phyloP scores from a whole-genome alignment of 1,140 invertebrate species.

The Calliopsis andreniformis region DNA sequence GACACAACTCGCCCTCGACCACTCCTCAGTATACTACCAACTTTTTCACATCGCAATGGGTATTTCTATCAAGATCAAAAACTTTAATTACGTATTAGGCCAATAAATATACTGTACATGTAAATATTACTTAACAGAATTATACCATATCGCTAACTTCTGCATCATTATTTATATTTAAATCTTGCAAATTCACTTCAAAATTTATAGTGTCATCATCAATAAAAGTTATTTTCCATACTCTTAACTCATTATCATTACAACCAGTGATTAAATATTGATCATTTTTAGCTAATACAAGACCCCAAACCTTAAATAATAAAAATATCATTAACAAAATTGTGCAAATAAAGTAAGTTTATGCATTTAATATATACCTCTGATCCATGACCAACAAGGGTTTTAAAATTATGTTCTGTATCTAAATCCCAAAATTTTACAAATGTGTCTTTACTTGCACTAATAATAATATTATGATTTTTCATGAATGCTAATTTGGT shows the following conservation, averaged over 20 bases:
- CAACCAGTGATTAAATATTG: slow-evolving; percentile 93
- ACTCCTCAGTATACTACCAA: slow-evolving; percentile 89
- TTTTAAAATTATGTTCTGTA: slow-evolving; percentile 97
- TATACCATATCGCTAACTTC: slow-evolving; percentile 82
- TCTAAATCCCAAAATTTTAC: slow-evolving; percentile 99
- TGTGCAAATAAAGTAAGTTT: slow-evolving; percentile 4
- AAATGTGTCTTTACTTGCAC: slow-evolving; percentile 96
- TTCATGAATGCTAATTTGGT: slow-evolving; percentile 93
- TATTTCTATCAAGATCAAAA: slow-evolving; percentile 72
- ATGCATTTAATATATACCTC: slow-evolving; percentile 82
- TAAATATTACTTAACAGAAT: slow-evolving; percentile 17
- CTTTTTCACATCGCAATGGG: slow-evolving; percentile 87
- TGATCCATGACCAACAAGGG: slow-evolving; percentile 90
- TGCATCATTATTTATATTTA: slow-evolving; percentile 83
- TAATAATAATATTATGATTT: slow-evolving; percentile 89
- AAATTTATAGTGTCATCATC: slow-evolving; percentile 74
- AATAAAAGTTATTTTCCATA: slow-evolving; percentile 87
- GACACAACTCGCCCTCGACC: slow-evolving; percentile 88
- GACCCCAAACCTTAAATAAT: slow-evolving; percentile 88
- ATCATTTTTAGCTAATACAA: slow-evolving; percentile 90
- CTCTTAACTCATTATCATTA: slow-evolving; percentile 90
- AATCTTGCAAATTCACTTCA: slow-evolving; percentile 76
- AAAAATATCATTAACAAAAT: slow-evolving; percentile 10
- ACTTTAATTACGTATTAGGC: slow-evolving; percentile 24
- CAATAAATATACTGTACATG: slow-evolving; percentile 4